phyloP scores from a whole-genome alignment of 2,113 vertebrate species.

The Phasianus colchicus region DNA sequence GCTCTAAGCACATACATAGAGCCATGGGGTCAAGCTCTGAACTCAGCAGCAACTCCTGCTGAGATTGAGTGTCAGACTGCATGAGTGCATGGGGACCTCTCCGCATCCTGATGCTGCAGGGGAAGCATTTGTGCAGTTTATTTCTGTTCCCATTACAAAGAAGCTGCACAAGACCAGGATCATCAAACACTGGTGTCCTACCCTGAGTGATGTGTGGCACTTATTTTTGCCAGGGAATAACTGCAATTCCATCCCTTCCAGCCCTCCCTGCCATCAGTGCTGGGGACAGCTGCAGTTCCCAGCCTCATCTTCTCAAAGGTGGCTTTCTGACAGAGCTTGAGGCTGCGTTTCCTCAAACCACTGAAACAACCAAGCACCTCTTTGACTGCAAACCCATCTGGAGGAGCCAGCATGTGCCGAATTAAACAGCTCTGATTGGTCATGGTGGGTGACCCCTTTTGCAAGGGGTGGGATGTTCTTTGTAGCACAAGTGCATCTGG shows the following conservation, averaged over 20 bases:
- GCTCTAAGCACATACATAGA: background rate
- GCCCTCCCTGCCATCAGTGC: background rate
- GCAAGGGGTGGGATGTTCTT: rapidly evolving
- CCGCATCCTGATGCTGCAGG: background rate
- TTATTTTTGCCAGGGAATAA: background rate
- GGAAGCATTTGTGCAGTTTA: background rate
- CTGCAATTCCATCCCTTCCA: background rate
- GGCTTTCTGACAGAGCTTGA: background rate
- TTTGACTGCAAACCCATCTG: background rate
- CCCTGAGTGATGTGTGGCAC: rapidly evolving
- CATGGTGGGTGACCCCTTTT: background rate
- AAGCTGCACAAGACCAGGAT: background rate
- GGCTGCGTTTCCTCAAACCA: background rate
- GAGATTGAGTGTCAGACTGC: background rate
- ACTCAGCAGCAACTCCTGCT: rapidly evolving
- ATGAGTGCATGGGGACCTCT: rapidly evolving
- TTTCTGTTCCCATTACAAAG: background rate
- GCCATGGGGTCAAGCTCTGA: background rate
- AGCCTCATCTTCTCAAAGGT: background rate
- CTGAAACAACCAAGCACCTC: background rate
- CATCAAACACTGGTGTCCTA: background rate
- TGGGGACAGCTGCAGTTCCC: background rate
- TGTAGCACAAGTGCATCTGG: background rate
- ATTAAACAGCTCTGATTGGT: too few relatives aligned
- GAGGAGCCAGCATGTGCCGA: background rate